Conservation (phyloP, 2,888 invertebrate genomes). For the Epinotia bilunana region DNA sequence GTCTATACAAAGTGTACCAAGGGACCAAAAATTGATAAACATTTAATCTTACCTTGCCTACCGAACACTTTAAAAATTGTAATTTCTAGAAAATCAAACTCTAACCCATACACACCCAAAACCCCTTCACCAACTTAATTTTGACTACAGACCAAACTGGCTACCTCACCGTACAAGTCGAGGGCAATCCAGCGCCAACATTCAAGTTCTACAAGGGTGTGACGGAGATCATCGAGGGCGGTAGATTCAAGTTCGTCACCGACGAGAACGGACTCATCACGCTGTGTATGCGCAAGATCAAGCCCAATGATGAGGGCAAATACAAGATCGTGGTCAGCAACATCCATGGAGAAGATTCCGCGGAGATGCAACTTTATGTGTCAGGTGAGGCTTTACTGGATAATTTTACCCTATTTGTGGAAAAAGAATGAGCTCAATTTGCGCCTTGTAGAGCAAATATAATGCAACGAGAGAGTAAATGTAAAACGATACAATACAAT, state of each 20-base stretch:
- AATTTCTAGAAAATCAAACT: background rate
- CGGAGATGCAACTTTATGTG: conserved; percentile 98
- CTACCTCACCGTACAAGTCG: conserved; percentile 96
- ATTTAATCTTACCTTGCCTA: background rate
- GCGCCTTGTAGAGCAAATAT: too few relatives aligned
- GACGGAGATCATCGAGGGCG: conserved; percentile 96
- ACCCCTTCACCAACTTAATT: background rate
- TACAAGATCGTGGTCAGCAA: conserved; percentile 97
- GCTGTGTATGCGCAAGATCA: conserved; percentile 97
- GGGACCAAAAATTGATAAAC: too few relatives aligned
- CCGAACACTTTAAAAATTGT: background rate
- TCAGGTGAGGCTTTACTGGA: conserved; percentile 87
- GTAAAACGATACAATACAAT: too few relatives aligned
- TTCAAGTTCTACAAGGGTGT: conserved; percentile 98
- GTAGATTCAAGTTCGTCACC: conserved; percentile 97
- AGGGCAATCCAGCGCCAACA: conserved; percentile 97
- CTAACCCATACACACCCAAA: too few relatives aligned
- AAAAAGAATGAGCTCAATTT: too few relatives aligned
- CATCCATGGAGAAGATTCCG: conserved; percentile 97
- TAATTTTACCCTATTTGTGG: too few relatives aligned
- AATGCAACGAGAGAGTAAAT: too few relatives aligned
- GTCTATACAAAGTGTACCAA: too few relatives aligned
- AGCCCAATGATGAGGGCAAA: conserved; percentile 98
- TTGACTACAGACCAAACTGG: conserved; percentile 92
- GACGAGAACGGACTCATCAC: conserved; percentile 97